Base-by-base conservation (phyloP, 2,888 invertebrate species). In the Sericinus montela region DNA sequence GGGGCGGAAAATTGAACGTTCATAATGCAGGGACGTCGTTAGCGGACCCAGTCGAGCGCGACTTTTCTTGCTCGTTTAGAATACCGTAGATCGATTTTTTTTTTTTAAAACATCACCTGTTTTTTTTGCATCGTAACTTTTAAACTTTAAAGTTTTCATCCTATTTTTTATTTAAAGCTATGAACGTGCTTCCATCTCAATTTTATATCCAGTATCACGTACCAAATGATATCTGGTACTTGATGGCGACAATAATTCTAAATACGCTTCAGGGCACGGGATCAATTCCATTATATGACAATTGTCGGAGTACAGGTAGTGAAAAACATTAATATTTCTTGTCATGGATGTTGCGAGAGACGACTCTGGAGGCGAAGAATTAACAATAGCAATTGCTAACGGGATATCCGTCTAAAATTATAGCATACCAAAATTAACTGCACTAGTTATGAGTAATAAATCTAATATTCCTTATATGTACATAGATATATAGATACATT, bases 1-100 rank as follows among this genome's bases (percentile, higher is more conserved):
- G 39, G 44, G 44, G 41, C 47, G 45, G 53, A 52, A 52, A 53
- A 53, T 57, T 52, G 38, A 49, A 56, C 47, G 32, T 52, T 51
- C 49, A 49, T 51, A 55, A 51, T 45, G 47, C 45, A 35, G 51
- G 43, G 14, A 35, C 40, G 36, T 45, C 41, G 36, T 37, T 50
- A 50, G 10, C 23, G 41, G 23, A 13, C 13, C 19, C 35, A 41
- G 32, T 45, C 36, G 30, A 45, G 41, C 50, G 50, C 19, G 14
- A n/a, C 29, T 19, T 50, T 45, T 36, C 36, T 36, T 39, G 29
- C 30, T 45, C 35, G 19, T 32, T 13, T 35, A 19, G 10, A 47
- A 8, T 38, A 48, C 39, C 29, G 39, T 34, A 44, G 42, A 32
- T 30, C 15, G 41, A 7, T 3, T 32, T 34, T n/a, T n/a, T 44